Base-by-base conservation (phyloP, 2,888 invertebrate genomes). In the Palloptera scutellata region DNA sequence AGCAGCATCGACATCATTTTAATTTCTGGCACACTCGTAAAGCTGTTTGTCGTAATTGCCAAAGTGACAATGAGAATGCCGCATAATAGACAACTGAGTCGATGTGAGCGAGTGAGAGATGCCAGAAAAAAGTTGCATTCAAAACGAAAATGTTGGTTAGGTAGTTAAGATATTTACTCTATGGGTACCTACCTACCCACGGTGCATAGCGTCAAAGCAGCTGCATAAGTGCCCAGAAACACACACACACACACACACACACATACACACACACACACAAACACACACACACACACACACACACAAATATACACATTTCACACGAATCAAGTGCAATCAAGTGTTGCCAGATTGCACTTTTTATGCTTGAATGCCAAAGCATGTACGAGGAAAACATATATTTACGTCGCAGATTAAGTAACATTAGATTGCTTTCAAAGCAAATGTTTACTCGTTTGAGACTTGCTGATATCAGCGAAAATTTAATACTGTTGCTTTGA, bases 21-120 rank as follows among this genome's bases (percentile, higher is more conserved):
- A 69, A 71, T 69, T 71, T 69, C 67, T 65, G 69, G 67, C 65
- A 30, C 30, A 62, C 69, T 71, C 69, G 68, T 71, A 71, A 71
- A 71, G 67, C 69, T 69, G 67, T 67, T 71, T 64, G 68, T 55
- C 69, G 69, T 71, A 69, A 71, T 71, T 71, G 69, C 65, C 67
- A 69, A 69, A 67, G 71, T 71, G 69, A 59, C 69, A 62, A 62
- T 65, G 66, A 66, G 68, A 63, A 52, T 4, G 19, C 12, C 54
- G 30, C 30, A 30, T 30, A 30, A 30, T 30, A 30, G 30, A 30
- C 42, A 59, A 17, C n/a, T 40, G 61, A n/a, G 45, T 45, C 11
- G 30, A 19, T 19, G 30, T 42, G 19, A 12, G 60, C 15, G 6
- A 30, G 40, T 19, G 3, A n/a, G 57, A 30, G 40, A 57, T 9